Base-by-base conservation (phyloP, 2,888 invertebrate species). In the Beris chalybata region DNA sequence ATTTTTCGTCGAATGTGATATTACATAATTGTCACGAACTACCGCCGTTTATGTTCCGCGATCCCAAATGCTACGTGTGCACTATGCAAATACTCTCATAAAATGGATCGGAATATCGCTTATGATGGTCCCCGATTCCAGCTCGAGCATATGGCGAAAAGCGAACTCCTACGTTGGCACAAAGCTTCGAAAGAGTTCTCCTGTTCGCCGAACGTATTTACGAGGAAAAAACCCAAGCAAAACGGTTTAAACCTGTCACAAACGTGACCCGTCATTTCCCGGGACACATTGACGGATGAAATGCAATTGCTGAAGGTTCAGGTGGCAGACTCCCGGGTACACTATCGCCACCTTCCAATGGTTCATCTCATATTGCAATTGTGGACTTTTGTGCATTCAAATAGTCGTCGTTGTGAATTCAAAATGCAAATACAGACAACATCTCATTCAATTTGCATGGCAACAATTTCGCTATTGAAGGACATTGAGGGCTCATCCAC, bases 381-480 rank as follows among this genome's bases (percentile, higher is more conserved):
- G 61, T 52, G 43, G 61, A 22, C 61, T 52, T 59, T 61, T 61
- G 50, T 61, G 61, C 61, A 61, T 61, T 61, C 38, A 61, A 61
- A 61, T 61, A 52, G 61, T 50, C 61, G 38, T 48, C 53, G 56
- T 65, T 65, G 44, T 47, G 48, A 44, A 68, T 68, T 68, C 68
- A 66, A 63, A 68, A 66, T 61, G 65, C 65, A 66, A 68, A 65
- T 63, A 68, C 57, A 68, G 68, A 68, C 68, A 68, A 68, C 68
- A 68, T 68, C 68, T 68, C 68, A 68, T 68, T 68, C 65, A 68
- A 68, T 68, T 68, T 68, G 68, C 68, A 68, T 68, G 68, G 61
- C 67, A 65, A 65, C 61, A 61, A 52, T 61, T 61, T 61, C 61
- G 50, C 61, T 61, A 65, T 56, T 50, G 59, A 59, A 65, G 67